A percentile compares a stretch with the other conserved stretches of the same genome.
These are phyloP conservation scores for Acanthiza pusilla DNA, from an alignment of 2,797 vertebrate genomes.

Conservation along the genomic window DNA sequence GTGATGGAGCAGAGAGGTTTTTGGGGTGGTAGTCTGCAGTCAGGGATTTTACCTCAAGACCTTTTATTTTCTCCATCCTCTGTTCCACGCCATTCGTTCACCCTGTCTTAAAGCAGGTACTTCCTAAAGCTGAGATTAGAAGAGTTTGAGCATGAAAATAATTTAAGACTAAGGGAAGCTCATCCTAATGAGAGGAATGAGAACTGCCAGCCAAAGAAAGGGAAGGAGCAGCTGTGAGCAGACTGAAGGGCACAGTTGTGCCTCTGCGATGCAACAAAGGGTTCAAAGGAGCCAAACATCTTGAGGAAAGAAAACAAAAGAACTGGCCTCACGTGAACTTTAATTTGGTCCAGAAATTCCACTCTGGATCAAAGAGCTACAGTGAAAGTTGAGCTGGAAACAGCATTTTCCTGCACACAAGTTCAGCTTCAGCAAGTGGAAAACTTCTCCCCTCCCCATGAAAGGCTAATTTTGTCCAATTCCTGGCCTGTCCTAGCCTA, in stretches of 20 bases:
- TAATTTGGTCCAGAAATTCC: conserved; percentile 13
- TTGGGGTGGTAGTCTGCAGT: not conserved
- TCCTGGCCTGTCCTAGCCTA: not conserved
- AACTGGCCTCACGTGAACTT: not conserved
- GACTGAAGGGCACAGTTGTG: not conserved
- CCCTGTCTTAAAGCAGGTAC: not conserved
- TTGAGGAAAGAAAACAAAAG: conserved; percentile 46
- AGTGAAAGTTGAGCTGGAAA: conserved; percentile 14
- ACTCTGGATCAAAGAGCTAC: conserved; percentile 4
- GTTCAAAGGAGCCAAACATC: conserved; percentile 12
- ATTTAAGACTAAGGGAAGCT: not conserved
- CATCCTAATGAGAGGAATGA: not conserved
- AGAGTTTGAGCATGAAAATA: not conserved
- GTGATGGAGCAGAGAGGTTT: not conserved
- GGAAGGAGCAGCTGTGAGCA: not conserved
- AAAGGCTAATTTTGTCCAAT: not conserved
- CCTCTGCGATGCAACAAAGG: not conserved
- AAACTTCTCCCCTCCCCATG: not conserved
- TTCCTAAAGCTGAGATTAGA: not conserved
- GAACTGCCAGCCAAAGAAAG: not conserved
- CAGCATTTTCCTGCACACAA: not conserved
- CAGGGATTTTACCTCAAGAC: not conserved
- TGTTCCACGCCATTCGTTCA: not conserved
- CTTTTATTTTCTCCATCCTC: not conserved
- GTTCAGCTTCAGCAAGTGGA: not conserved